Base-by-base conservation (phyloP, 2,113 vertebrate genomes). In the Paracanthobrama guichenoti region DNA sequence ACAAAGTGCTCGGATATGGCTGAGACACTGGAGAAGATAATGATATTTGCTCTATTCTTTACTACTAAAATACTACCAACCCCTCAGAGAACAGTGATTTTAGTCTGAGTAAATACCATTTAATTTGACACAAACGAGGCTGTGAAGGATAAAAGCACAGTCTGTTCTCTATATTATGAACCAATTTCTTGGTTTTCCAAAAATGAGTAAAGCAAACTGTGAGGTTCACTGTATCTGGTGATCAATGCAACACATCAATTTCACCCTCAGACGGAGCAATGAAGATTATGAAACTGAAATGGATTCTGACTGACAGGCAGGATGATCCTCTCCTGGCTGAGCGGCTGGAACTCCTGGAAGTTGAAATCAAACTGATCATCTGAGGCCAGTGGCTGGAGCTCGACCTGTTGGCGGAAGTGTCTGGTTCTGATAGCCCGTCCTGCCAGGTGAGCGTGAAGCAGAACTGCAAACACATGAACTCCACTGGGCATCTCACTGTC, bases 341-440 rank as follows among this genome's bases (percentile, higher is more conserved):
- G 90, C 72, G 96, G 95, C 86, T 96, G 95, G 87, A 97, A 96
- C 88, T 97, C 96, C 89, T 97, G 96, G 90, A 96, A 97, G 92
- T 97, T 97, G 91, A 97, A 97, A 91, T 97, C 96, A 85, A 95
- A 97, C 62, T 93, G 93, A 0, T 96, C 93, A 0, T 97, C 96
- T 5, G 95, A 95, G 77, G 95, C 95, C 13, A 97, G 93, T 0
- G 93, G 89, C 83, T 92, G 90, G 89, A 95, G 93, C 87, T 97
- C 96, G 60, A 94, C 79, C 24, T 95, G 92, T 0, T 94, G 91
- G 59, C 86, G 95, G 88, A 96, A 96, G 86, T 97, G 96, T 24
- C 96, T 94, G 89, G 95, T 92, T 86, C 92, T 89, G 87, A 97
- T 92, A 7, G 94, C 93, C 88, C 94, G 94, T 76, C 96, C 96